These are phyloP conservation scores for Lepidurus packardi DNA, from an alignment of 1,140 invertebrate genomes.

Conservation along the genomic window DNA sequence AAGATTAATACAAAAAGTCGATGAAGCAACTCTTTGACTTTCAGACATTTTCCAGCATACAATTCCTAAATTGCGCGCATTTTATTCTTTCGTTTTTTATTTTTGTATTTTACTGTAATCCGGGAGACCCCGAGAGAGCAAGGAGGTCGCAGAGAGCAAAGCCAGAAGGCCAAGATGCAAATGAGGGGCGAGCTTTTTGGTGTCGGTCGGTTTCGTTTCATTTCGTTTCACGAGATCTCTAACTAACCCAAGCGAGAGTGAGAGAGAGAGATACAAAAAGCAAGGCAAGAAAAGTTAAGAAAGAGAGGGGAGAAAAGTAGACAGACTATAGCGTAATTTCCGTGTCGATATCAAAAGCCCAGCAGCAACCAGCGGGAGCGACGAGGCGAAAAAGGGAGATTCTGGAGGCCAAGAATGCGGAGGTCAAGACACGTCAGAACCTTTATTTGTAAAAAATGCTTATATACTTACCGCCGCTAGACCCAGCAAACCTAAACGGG, in stretches of 20 bases:
- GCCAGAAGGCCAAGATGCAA: conserved; percentile 12
- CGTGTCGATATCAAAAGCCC: conserved; percentile 21
- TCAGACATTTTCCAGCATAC: not conserved
- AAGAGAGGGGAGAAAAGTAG: not conserved
- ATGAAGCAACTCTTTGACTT: not conserved
- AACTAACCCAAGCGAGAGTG: not conserved
- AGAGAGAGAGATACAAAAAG: not conserved
- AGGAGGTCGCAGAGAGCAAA: conserved; percentile 1
- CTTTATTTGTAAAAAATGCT: not conserved
- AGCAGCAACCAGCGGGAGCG: conserved; percentile 12
- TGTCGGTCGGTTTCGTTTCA: not conserved
- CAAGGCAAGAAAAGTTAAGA: not conserved
- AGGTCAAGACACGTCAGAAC: conserved; percentile 10
- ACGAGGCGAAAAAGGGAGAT: not conserved
- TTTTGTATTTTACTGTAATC: not conserved
- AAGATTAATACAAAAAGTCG: too few species aligned
- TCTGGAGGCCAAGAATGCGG: conserved; percentile 10
- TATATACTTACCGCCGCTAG: not conserved
- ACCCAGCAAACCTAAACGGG: not conserved
- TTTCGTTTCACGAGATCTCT: not conserved
- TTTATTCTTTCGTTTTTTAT: not conserved
- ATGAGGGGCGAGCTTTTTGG: conserved; percentile 17
- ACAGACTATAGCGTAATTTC: not conserved
- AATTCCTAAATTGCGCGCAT: not conserved
- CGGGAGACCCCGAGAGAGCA: not conserved